Percentiles rank a stretch among this genome's conserved stretches.
These are phyloP conservation scores for Chesias legatella DNA, from an alignment of 2,888 invertebrate genomes.

Conservation along the genomic window DNA sequence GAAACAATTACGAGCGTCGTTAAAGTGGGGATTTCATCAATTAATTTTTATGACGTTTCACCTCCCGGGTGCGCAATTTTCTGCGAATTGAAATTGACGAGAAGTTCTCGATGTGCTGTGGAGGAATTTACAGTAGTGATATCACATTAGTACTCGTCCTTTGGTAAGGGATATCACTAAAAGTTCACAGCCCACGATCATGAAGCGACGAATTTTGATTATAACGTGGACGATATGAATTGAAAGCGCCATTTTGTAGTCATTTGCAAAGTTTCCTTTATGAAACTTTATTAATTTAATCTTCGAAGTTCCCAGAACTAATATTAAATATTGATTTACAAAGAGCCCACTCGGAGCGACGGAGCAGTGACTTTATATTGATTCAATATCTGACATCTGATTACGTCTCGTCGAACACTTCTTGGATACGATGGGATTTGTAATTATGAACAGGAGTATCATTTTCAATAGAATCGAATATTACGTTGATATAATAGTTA, in stretches of 20 bases:
- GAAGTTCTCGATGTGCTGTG: no score
- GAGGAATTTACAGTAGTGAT: no score
- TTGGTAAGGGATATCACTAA: neutral
- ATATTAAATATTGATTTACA: constrained; percentile 16
- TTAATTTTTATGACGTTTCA: constrained; percentile 20
- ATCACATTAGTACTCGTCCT: no score
- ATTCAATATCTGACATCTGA: no score
- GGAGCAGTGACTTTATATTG: neutral
- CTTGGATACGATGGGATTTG: no score
- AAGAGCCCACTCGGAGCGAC: constrained; percentile 5
- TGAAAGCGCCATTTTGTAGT: constrained; percentile 12
- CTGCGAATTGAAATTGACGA: no score
- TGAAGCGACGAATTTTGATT: no score
- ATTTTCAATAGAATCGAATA: no score
- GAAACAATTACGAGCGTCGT: constrained; percentile 22
- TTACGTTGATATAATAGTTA: no score
- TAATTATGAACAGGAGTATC: no score
- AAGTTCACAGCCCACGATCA: constrained; percentile 14
- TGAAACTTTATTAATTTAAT: constrained; percentile 25
- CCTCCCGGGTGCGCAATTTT: constrained; percentile 3
- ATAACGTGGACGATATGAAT: no score
- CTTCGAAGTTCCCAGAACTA: constrained; percentile 7
- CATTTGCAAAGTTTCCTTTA: constrained; percentile 14
- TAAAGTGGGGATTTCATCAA: constrained; percentile 13
- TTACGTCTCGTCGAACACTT: no score